Percentiles rank a stretch among this genome's conserved stretches.
Evolutionary conservation across 2,888 invertebrate genomes (phyloP).

Genomic region (Chesias legatella): DNA sequence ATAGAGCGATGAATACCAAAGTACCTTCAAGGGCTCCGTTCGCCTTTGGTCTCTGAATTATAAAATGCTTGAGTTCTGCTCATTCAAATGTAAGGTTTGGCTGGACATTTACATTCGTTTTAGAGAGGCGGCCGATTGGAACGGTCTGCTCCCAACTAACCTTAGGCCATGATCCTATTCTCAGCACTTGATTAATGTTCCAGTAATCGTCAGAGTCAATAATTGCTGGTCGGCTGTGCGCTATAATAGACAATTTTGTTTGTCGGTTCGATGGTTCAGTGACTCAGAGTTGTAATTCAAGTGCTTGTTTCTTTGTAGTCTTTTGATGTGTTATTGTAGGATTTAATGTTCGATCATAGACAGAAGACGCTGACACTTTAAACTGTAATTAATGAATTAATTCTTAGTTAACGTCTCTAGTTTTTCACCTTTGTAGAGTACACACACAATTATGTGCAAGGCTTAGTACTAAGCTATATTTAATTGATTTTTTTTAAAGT

Average conservation of each 20-base stretch:
- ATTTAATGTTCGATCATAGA: slow-evolving; percentile 1
- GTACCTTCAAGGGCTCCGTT: no score
- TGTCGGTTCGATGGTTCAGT: slow-evolving; percentile 5
- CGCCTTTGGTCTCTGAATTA: no score
- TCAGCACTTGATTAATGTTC: slow-evolving; percentile 42
- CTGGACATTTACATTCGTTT: slow-evolving; percentile 23
- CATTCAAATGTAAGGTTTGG: slow-evolving; percentile 1
- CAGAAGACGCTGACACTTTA: background rate
- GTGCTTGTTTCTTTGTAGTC: slow-evolving; percentile 2
- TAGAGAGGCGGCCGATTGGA: slow-evolving; percentile 34
- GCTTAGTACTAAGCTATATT: no score
- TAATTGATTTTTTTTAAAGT: no score
- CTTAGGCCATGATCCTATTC: slow-evolving; percentile 50
- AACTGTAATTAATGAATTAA: no score
- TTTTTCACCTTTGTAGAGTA: no score
- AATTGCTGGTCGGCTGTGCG: slow-evolving; percentile 16
- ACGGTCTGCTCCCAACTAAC: slow-evolving; percentile 33
- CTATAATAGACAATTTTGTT: slow-evolving; percentile 9
- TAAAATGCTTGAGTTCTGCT: no score
- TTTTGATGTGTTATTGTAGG: background rate
- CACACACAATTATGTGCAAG: no score
- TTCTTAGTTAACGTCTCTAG: no score
- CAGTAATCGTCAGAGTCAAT: slow-evolving; percentile 34
- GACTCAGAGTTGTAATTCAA: slow-evolving; percentile 10
- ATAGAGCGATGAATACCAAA: no score